Evolutionary conservation across 1,140 invertebrate genomes (phyloP), one percentile per base, ranked within the genome.

Genomic region (Phocides pigmalion): DNA sequence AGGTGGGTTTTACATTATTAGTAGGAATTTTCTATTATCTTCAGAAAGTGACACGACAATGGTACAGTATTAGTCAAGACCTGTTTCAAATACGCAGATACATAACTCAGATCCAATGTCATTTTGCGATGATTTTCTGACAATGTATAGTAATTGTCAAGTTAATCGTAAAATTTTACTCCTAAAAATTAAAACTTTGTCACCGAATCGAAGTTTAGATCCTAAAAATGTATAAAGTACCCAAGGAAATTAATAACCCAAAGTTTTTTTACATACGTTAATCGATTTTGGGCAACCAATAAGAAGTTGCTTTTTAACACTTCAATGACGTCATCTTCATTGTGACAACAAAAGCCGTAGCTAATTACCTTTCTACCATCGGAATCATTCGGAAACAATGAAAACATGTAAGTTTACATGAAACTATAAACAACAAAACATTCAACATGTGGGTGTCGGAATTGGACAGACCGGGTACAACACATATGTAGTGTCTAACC

Each of bases 401-500:
- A 28, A 44, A 20, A 44, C 6, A 41, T 20, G 16, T 41, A 14
- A 42, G 19, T 42, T 14, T 16, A 41, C n/a, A 14, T 28, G 12
- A 28, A 44, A 28, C 41, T 16, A n/a, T 11, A 32, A 28, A 32
- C 20, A 32, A 44, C 53, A 58, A 58, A 50, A 53, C 39, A 66
- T 46, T 51, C 56, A 66, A 77, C 74, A 67, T 77, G 66, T 64
- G 64, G 64, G 64, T 66, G 63, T 67, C 62, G 64, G 65, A 53
- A 72, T 53, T 66, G 66, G 72, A 69, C n/a, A 74, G 54, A 72
- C 46, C 69, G 65, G 72, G 72, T 72, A 54, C 47, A 68, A 46
- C 64, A 71, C 64, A 78, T 70, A 77, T 74, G 72, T 73, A 66
- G 62, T 79, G 74, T 69, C 71, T 76, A 76, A 65, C 75, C 86